These are phyloP conservation scores for Himantopus leucocephalus DNA, from an alignment of 2,113 vertebrate genomes.

Conservation along the genomic window DNA sequence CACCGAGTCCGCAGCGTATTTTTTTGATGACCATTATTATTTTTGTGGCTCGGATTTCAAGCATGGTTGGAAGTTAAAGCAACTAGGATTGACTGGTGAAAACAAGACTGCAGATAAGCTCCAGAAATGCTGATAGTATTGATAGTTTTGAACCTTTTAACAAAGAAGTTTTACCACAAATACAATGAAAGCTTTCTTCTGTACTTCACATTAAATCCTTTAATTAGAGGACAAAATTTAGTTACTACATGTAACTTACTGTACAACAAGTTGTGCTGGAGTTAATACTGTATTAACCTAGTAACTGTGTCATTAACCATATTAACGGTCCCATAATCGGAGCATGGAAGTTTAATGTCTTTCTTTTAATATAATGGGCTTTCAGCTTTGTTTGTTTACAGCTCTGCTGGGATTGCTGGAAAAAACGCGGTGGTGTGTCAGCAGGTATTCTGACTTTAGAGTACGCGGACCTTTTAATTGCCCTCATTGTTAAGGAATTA, in stretches of 20 bases:
- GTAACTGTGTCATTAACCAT: neutral
- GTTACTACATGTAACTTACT: neutral
- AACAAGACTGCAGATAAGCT: neutral
- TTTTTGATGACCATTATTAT: neutral
- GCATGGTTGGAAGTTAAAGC: neutral
- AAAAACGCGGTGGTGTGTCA: neutral
- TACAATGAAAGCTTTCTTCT: neutral
- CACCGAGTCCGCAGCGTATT: neutral
- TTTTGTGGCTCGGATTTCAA: neutral
- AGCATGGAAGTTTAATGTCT: neutral
- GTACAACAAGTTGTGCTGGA: neutral
- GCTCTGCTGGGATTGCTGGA: neutral
- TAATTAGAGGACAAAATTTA: conserved; percentile 23
- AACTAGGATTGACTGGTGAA: neutral
- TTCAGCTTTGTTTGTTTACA: neutral
- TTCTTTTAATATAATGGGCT: neutral
- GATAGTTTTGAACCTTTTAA: conserved; percentile 34
- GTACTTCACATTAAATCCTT: neutral
- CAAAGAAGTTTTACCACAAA: neutral
- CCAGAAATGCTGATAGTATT: neutral
- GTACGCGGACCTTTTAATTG: conserved; percentile 64
- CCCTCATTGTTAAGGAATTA: conserved; percentile 60
- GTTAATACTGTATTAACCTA: neutral
- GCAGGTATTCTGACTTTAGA: neutral
- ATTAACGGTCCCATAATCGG: neutral